Conservation (phyloP, 2,797 vertebrate species). For the Gorsachius magnificus region DNA sequence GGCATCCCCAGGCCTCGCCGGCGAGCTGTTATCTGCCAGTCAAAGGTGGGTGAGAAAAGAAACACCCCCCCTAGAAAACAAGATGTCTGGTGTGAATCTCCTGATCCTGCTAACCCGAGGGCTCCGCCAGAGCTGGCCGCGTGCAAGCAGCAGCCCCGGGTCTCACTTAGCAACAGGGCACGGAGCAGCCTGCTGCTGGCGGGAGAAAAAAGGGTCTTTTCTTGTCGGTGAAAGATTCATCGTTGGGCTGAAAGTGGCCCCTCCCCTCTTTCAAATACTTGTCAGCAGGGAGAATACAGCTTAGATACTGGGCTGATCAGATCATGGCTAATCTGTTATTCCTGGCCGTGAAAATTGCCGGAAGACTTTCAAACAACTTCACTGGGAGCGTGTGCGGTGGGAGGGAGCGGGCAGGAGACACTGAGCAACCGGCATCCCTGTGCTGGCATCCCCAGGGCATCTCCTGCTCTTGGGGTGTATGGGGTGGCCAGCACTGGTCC, state of each 20-base stretch:
- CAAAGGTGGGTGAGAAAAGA: conserved; percentile 78
- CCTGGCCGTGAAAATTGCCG: conserved; percentile 83
- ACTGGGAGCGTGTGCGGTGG: conserved; percentile 69
- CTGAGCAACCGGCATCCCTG: not conserved
- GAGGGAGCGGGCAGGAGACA: conserved; percentile 13
- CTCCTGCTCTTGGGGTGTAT: not conserved
- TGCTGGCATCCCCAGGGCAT: not conserved
- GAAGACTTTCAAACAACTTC: conserved; percentile 87
- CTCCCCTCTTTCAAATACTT: conserved; percentile 86
- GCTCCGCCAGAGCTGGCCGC: conserved; percentile 64
- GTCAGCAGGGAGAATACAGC: conserved; percentile 84
- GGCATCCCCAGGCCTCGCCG: conserved; percentile 68
- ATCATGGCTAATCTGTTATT: conserved; percentile 94
- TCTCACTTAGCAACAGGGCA: conserved; percentile 85
- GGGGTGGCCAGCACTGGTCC: not conserved
- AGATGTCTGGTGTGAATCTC: conserved; percentile 85
- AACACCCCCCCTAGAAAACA: not conserved
- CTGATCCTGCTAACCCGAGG: conserved; percentile 70
- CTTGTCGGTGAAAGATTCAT: conserved; percentile 88
- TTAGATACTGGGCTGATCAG: conserved; percentile 85
- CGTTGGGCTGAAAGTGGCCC: conserved; percentile 84
- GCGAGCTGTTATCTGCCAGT: conserved; percentile 82
- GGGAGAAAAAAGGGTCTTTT: conserved; percentile 79
- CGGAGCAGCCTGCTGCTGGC: conserved; percentile 71
- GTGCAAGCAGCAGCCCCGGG: conserved; percentile 77